These are phyloP conservation scores for Plodia interpunctella DNA, from an alignment of 1,140 invertebrate genomes.

Conservation along the genomic window DNA sequence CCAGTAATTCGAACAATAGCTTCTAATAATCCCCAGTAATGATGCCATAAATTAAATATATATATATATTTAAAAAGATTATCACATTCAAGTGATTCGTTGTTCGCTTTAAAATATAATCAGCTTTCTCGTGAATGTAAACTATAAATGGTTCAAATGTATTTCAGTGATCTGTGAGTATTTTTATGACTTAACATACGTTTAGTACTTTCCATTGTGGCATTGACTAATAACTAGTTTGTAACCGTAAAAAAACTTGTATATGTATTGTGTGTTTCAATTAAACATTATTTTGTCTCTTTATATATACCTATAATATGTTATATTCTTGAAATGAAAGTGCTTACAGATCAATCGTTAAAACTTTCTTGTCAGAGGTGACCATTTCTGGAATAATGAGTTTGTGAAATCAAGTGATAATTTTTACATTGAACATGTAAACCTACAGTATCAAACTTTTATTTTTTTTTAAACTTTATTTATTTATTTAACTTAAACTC, in stretches of 20 bases:
- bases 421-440: too few relatives aligned
- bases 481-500: too few relatives aligned
- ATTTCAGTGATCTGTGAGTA: constrained; percentile 40
- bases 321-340: constrained; percentile 13
- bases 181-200: constrained; percentile 15
- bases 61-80: constrained; percentile 33
- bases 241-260: too few relatives aligned
- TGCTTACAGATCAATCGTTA: constrained; percentile 35
- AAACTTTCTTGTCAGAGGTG: constrained; percentile 32
- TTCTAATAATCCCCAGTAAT: constrained; percentile 29
- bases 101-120: constrained; percentile 50
- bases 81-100: constrained; percentile 52
- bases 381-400: too few relatives aligned
- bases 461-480: too few relatives aligned
- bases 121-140: constrained; percentile 58
- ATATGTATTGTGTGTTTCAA: too few relatives aligned
- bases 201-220: too few relatives aligned
- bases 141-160: constrained; percentile 31
- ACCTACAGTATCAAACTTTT: too few relatives aligned
- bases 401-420: too few relatives aligned
- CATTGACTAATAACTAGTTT: too few relatives aligned
- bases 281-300: too few relatives aligned
- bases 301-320: too few relatives aligned
- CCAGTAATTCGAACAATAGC: constrained; percentile 36
- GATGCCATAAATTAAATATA: constrained; percentile 16